phyloP scores from a whole-genome alignment of 1,140 invertebrate genomes.

The Drosophila pachea region DNA sequence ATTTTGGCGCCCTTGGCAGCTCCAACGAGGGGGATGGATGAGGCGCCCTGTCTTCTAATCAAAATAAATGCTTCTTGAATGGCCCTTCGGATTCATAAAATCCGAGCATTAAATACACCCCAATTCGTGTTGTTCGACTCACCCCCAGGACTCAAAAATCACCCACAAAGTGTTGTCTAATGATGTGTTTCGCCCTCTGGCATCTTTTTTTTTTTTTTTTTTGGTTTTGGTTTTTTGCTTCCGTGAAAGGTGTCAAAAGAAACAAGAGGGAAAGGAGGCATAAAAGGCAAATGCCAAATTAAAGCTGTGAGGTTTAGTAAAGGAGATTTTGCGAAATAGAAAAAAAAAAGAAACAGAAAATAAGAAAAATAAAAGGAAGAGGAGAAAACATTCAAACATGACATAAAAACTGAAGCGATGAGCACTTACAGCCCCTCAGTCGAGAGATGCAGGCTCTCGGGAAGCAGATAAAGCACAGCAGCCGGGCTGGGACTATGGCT shows the following conservation, averaged over 20 bases:
- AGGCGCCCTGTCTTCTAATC: conserved; percentile 4
- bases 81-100: conserved; percentile 5
- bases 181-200: conserved; percentile 48
- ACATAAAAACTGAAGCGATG: conserved; percentile 37
- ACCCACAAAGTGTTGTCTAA: conserved; percentile 51
- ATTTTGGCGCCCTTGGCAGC: no score
- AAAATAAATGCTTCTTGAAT: conserved; percentile 16
- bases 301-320: conserved; percentile 50
- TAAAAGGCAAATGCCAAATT: conserved; percentile 49
- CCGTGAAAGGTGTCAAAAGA: conserved; percentile 32
- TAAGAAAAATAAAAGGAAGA: conserved; percentile 7
- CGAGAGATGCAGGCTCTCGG: conserved; percentile 43
- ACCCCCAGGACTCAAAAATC: conserved; percentile 1
- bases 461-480: conserved; percentile 64
- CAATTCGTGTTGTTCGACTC: background rate
- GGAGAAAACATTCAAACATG: conserved; percentile 37
- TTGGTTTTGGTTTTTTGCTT: conserved; percentile 10
- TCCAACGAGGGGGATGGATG: no score
- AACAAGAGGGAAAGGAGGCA: conserved; percentile 11
- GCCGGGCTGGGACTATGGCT: conserved; percentile 4
- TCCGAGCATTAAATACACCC: conserved; percentile 29
- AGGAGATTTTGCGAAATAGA: conserved; percentile 29
- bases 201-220: conserved; percentile 10
- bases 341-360: conserved; percentile 2
- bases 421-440: conserved; percentile 43